These are phyloP conservation scores for Lasioglossum vierecki DNA, from an alignment of 2,888 invertebrate species.

Conservation along the genomic window DNA sequence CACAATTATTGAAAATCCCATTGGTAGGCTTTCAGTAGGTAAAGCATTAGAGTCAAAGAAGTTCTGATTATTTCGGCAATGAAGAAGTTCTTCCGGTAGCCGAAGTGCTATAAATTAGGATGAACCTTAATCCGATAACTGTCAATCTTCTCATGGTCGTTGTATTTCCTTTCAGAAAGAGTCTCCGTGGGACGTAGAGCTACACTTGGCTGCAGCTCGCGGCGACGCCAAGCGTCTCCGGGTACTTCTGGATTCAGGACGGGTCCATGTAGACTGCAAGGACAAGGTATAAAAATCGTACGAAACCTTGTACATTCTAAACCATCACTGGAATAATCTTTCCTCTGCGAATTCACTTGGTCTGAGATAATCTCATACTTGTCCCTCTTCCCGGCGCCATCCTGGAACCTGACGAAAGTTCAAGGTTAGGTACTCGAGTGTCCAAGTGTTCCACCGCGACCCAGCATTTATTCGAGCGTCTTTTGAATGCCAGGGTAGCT, in stretches of 20 bases:
- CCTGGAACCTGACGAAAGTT: not conserved
- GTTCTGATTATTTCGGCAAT: not conserved
- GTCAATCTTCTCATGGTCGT: not conserved
- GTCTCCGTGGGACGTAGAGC: constrained; percentile 95
- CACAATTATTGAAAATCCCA: too few species aligned
- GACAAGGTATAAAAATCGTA: constrained; percentile 89
- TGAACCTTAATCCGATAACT: not conserved
- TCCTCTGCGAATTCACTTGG: not conserved
- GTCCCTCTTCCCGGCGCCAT: not conserved
- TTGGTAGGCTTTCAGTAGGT: too few species aligned
- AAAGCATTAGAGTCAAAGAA: not conserved
- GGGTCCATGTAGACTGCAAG: constrained; percentile 97
- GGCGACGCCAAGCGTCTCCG: constrained; percentile 92
- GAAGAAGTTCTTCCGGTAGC: not conserved
- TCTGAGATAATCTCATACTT: not conserved
- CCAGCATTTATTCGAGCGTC: not conserved
- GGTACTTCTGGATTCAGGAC: constrained; percentile 94
- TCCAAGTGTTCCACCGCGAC: not conserved
- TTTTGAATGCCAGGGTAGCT: not conserved
- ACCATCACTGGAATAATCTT: not conserved
- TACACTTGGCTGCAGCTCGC: constrained; percentile 94
- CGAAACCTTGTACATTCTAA: not conserved
- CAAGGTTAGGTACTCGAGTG: constrained; percentile 1
- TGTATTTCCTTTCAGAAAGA: constrained; percentile 90
- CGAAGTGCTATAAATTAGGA: not conserved